Evolutionary conservation across 2,888 invertebrate genomes (phyloP), one percentile per base, ranked within the genome.

Genomic region (Rhorus exstirpatorius): DNA sequence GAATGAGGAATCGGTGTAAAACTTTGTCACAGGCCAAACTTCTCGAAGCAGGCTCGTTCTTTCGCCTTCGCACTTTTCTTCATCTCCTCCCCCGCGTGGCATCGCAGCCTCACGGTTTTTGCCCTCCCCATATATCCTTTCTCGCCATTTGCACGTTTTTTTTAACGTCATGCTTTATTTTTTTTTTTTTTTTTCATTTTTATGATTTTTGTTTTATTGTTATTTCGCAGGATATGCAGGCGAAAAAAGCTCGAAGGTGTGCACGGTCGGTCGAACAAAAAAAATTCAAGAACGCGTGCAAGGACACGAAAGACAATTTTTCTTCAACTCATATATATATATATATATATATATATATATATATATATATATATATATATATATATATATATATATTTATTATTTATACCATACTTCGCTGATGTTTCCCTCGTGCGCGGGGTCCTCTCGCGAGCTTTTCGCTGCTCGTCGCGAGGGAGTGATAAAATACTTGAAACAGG

Each of bases 401-500:
- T 14, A 6, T 79, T 72, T 58, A 38, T 55, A 21, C 21, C 1
- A 60, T 74, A 65, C 41, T 60, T 35, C 17, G 41, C 51, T 8
- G 26, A 46, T 55, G 53, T 67, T 67, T 67, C 35, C 41, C 41
- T 17, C 17, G n/a, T 26, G n/a, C 51, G 8, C 24, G 31, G 53
- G 35, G 31, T 41, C 46, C 41, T 53, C 53, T 61, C 12, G 7
- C 35, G 53, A 63, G 61, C 53, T 68, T 55, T 58, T 14, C 44
- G 10, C 49, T 51, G 26, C 51, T 58, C 78, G 44, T 77, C 78
- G 44, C 72, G 26, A 44, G 67, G 38, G 63, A 70, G 71, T 79
- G 65, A 76, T 82, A 82, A 76, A 76, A 82, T 79, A 76, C 75
- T 79, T 65, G 65, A 76, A 71, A 65, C 78, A 74, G 55, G 70